Evolutionary conservation across 2,113 vertebrate species (phyloP).

Genomic region (Helogale parvula): DNA sequence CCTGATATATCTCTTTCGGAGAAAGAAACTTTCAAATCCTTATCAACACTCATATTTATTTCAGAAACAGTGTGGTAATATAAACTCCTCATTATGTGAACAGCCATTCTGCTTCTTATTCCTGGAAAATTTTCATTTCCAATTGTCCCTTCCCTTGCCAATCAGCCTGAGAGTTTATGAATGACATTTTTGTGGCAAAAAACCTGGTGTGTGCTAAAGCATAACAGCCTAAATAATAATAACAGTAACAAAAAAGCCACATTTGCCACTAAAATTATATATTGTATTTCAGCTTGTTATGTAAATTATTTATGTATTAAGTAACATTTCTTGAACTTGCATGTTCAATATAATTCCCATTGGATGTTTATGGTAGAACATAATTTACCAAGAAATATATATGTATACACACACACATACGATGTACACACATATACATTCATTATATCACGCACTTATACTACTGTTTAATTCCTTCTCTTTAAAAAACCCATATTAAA

Average conservation of each 20-base stretch:
- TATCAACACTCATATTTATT: not conserved
- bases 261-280: not conserved
- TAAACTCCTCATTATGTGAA: not conserved
- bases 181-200: not conserved
- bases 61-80: not conserved
- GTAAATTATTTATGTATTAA: conserved; percentile 22
- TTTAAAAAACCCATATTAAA: not conserved
- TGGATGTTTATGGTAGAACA: not conserved
- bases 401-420: not conserved
- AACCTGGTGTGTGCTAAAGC: not conserved
- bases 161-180: not conserved
- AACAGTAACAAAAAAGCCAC: not conserved
- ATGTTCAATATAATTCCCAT: not conserved
- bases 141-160: not conserved
- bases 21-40: not conserved
- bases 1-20: not conserved
- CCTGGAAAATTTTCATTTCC: conserved; percentile 34
- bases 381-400: not conserved
- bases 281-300: not conserved
- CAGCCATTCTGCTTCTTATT: not conserved
- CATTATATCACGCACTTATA: not conserved
- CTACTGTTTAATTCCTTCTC: conserved; percentile 14
- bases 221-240: not conserved
- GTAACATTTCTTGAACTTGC: not conserved
- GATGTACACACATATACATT: not conserved